A percentile compares a stretch with the other conserved stretches of the same genome.
Evolutionary conservation across 2,888 invertebrate genomes (phyloP).

Genomic region (Epirrhoe alternata): DNA sequence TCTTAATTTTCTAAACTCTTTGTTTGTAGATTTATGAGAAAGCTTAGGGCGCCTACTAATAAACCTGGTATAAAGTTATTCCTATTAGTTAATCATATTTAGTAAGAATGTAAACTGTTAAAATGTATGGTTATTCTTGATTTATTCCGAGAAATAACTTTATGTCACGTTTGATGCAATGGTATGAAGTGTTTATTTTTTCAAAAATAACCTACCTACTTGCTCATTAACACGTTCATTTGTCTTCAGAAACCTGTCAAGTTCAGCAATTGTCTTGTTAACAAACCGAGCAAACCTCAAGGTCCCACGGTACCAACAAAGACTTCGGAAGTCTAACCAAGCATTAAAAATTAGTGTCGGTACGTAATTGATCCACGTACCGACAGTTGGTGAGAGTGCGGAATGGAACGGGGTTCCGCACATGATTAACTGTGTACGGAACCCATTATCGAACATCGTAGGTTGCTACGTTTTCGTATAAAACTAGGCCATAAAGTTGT

Average conservation of each 20-base stretch:
- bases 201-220: too few species aligned
- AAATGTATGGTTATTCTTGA: too few species aligned
- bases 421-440: not conserved
- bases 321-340: slow-evolving; percentile 35
- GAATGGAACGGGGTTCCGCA: slow-evolving; percentile 22
- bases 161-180: too few species aligned
- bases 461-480: not conserved
- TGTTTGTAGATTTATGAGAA: too few species aligned
- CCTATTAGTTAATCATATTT: too few species aligned
- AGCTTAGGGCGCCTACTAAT: too few species aligned
- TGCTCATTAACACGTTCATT: not conserved
- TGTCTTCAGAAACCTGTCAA: slow-evolving; percentile 23
- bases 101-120: too few species aligned
- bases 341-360: slow-evolving; percentile 45
- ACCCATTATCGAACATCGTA: not conserved
- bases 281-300: slow-evolving; percentile 42
- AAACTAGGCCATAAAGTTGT: not conserved
- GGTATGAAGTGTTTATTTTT: too few species aligned
- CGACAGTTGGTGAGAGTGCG: slow-evolving; percentile 32
- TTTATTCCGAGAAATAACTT: too few species aligned
- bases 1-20: too few species aligned
- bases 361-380: slow-evolving; percentile 40
- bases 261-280: slow-evolving; percentile 32
- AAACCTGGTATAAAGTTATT: too few species aligned
- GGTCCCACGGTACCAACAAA: slow-evolving; percentile 29